Evolutionary conservation across 2,113 vertebrate genomes (phyloP), one percentile per base, ranked within the genome.

Genomic region (Odocoileus virginianus): DNA sequence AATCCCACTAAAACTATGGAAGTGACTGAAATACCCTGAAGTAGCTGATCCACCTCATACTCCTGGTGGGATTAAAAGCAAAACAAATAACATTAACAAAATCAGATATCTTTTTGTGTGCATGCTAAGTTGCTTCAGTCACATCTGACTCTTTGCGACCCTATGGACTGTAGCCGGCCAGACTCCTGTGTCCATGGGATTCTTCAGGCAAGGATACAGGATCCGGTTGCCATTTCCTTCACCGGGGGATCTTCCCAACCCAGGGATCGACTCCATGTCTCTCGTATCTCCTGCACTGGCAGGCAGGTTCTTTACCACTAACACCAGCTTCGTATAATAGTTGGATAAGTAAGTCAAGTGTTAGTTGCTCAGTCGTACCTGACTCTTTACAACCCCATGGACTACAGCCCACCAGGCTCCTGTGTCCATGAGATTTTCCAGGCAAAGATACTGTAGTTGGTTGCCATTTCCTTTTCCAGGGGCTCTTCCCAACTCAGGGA

Each of bases 121-220:
- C 25, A 4, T 40, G 23, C 57, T 58, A 27, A 27, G 57, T 5
- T 27, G 23, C 57, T 27, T 58, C 57, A 27, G 25, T 58, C 0
- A 0, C 10, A 0, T 12, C 57, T 58, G 57, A 58, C 57, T 58
- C 57, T 23, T 58, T 27, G 10, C 4, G 0, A 58, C 25, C 57
- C 57, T 58, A 58, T 27, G 57, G 25, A 58, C 55, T 57, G 9
- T 57, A 25, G 55, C 23, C 55, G 0, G 3, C 55, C 55, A 57
- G 55, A 57, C 3, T 57, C 55, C 52, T 54, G 55, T 57, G 55
- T 57, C 55, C 55, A 57, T 25, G 23, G 55, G 23, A 11, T 57
- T 57, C 55, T 57, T 57, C 9, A 57, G 23, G 23, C 23, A 57
- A 25, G 25, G 10, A 58, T 58, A 58, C 9, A 5, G 57, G 25